Evolutionary conservation across 2,888 invertebrate species (phyloP).

Genomic region (Schizaphis graminum): DNA sequence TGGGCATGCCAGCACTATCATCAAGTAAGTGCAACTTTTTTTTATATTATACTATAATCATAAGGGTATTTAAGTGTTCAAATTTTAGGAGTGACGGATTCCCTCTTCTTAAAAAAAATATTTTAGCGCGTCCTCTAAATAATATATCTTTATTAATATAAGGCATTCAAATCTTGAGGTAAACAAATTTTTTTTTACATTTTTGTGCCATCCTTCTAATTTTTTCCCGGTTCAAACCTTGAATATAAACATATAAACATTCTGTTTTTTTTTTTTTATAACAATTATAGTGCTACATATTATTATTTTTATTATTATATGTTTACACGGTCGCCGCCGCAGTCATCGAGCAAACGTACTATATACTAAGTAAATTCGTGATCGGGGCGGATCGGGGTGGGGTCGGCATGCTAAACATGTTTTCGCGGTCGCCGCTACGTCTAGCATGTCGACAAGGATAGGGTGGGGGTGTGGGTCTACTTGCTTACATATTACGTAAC

Average conservation of each 20-base stretch:
- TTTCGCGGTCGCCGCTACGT: neutral
- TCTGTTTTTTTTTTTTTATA: too few species aligned
- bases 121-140: neutral
- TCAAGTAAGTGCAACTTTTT: neutral
- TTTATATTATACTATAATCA: neutral
- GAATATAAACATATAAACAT: neutral
- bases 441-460: neutral
- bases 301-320: neutral
- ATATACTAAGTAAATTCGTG: neutral
- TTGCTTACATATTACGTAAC: neutral
- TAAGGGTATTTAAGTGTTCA: neutral
- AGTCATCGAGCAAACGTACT: neutral
- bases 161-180: neutral
- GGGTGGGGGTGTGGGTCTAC: neutral
- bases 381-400: neutral
- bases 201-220: neutral
- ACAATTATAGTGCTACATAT: neutral
- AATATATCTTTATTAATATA: neutral
- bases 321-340: neutral
- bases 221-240: neutral
- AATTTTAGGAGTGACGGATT: neutral
- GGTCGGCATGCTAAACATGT: neutral
- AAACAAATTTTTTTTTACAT: neutral
- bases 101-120: neutral
- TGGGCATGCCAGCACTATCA: neutral